A percentile compares a stretch with the other conserved stretches of the same genome.
phyloP scores from a whole-genome alignment of 2,797 vertebrate genomes.

The Telmatherina bonti region DNA sequence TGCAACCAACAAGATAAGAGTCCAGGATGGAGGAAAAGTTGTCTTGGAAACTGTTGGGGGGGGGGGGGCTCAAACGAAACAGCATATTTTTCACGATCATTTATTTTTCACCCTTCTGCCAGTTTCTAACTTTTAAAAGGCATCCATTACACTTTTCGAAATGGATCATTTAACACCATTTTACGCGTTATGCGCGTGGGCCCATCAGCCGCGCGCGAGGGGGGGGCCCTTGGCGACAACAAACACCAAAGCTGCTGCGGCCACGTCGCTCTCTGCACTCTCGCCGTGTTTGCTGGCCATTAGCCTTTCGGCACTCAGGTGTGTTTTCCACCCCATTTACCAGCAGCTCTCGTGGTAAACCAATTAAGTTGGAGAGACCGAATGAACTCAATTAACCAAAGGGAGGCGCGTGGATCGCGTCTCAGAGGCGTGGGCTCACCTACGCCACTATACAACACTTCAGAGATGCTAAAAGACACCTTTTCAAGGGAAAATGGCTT shows the following conservation, averaged over 20 bases:
- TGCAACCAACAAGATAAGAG: slow-evolving; percentile 85
- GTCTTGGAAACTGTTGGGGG: slow-evolving; percentile 78
- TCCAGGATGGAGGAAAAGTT: slow-evolving; percentile 54
- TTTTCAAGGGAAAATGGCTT: slow-evolving; percentile 29
- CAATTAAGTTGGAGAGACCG: slow-evolving; percentile 91
- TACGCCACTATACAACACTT: slow-evolving; percentile 2
- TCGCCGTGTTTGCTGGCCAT: slow-evolving; percentile 85
- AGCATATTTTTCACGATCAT: slow-evolving; percentile 27
- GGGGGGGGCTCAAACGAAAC: slow-evolving; percentile 45
- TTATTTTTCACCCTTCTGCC: slow-evolving; percentile 19
- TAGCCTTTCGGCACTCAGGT: slow-evolving; percentile 82
- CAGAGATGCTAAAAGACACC: not conserved
- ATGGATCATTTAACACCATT: slow-evolving; percentile 89
- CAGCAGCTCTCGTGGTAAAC: slow-evolving; percentile 89
- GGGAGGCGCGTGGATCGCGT: slow-evolving; percentile 66
- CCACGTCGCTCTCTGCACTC: slow-evolving; percentile 59
- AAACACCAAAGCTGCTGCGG: slow-evolving; percentile 55
- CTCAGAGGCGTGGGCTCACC: slow-evolving; percentile 9
- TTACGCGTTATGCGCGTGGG: slow-evolving; percentile 61
- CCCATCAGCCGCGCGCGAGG: slow-evolving; percentile 20
- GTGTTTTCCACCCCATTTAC: slow-evolving; percentile 90
- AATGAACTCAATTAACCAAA: slow-evolving; percentile 90
- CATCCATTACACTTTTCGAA: slow-evolving; percentile 79
- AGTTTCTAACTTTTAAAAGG: slow-evolving; percentile 72
- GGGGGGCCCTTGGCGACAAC: slow-evolving; percentile 53